These are phyloP conservation scores for Cremastinae sp. DNA, from an alignment of 2,888 invertebrate species.

Conservation along the genomic window DNA sequence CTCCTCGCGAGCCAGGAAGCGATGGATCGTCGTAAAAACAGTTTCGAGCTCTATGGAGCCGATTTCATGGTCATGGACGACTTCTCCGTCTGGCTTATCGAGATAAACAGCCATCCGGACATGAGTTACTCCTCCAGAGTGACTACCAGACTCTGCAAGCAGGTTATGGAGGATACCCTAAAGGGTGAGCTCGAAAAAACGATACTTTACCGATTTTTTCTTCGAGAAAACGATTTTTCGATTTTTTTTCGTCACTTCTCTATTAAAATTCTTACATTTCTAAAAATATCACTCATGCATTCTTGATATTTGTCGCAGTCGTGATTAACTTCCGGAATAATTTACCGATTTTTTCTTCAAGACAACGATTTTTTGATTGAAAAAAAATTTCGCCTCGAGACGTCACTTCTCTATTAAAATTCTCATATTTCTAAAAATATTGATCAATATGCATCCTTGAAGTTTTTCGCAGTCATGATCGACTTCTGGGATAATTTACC, in stretches of 20 bases:
- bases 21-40: slow-evolving; percentile 90
- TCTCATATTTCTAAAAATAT: too few species aligned
- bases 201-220: slow-evolving; percentile 80
- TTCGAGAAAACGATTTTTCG: slow-evolving; percentile 64
- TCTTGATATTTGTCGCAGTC: too few species aligned
- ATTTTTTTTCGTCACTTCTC: slow-evolving; percentile 23
- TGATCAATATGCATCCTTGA: too few species aligned
- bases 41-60: slow-evolving; percentile 96
- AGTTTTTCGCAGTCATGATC: slow-evolving; percentile 91
- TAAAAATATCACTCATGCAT: too few species aligned
- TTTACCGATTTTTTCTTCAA: slow-evolving; percentile 86
- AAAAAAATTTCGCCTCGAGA: too few species aligned
- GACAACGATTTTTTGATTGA: slow-evolving; percentile 63
- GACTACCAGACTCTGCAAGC: slow-evolving; percentile 92
- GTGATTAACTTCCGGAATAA: slow-evolving; percentile 88
- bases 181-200: slow-evolving; percentile 86
- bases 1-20: slow-evolving; percentile 93
- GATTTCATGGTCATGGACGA: slow-evolving; percentile 96
- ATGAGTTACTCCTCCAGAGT: slow-evolving; percentile 95
- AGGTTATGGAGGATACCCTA: slow-evolving; percentile 93
- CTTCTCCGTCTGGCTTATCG: slow-evolving; percentile 94
- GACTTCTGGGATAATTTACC: slow-evolving; percentile 87
- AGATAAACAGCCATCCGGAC: slow-evolving; percentile 97
- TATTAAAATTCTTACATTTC: too few species aligned
- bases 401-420: too few species aligned